Evolutionary conservation across 1,140 invertebrate species (phyloP).

Genomic region (Piezodorus guildinii): DNA sequence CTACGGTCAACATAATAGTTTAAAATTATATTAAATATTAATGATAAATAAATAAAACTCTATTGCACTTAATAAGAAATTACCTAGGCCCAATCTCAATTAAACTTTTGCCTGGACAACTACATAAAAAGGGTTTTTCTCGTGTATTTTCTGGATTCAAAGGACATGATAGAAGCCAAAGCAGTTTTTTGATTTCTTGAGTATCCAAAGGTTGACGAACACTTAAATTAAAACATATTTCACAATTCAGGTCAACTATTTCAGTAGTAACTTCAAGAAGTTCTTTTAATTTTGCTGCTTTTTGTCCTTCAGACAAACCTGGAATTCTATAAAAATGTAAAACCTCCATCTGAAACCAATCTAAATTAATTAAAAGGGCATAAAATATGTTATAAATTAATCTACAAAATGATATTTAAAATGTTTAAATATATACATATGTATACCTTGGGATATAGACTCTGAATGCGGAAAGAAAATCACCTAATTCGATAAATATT

Average conservation of each 20-base stretch:
- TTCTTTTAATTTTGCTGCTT: conserved; percentile 27
- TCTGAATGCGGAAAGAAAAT: too few species aligned
- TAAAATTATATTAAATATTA: too few species aligned
- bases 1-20: too few species aligned
- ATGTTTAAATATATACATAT: too few species aligned
- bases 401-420: too few species aligned
- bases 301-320: conserved; percentile 30
- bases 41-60: too few species aligned
- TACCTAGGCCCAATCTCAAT: conserved; percentile 74
- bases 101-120: conserved; percentile 37
- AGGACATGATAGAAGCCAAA: conserved; percentile 58
- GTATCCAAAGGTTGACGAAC: conserved; percentile 39
- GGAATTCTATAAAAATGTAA: conserved; percentile 30
- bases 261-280: conserved; percentile 26
- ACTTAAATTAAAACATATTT: conserved; percentile 71
- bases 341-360: conserved; percentile 24
- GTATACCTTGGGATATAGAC: too few species aligned
- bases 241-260: conserved; percentile 46
- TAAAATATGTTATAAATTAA: too few species aligned
- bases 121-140: conserved; percentile 35
- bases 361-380: too few species aligned
- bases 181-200: conserved; percentile 44
- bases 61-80: too few species aligned
- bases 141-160: conserved; percentile 43
- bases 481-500: too few species aligned